Conservation (phyloP, 2,888 invertebrate genomes). For the Orthosia gracilis region DNA sequence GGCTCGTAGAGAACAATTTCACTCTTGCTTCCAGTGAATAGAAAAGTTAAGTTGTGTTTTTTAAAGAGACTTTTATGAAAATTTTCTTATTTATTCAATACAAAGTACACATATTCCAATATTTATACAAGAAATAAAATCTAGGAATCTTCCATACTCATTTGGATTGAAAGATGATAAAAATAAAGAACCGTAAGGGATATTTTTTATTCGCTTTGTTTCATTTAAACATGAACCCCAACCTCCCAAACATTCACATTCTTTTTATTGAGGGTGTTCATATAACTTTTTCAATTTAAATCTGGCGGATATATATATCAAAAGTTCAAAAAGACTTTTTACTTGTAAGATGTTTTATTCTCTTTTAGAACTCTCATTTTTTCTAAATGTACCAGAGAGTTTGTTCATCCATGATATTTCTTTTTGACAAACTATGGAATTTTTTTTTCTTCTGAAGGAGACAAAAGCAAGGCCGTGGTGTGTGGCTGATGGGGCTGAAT, state of each 20-base stretch:
- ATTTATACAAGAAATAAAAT: background rate
- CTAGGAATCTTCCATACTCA: background rate
- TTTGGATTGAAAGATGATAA: background rate
- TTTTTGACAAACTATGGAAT: too few species aligned
- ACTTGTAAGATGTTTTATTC: conserved; percentile 33
- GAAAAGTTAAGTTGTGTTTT: too few species aligned
- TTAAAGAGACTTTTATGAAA: too few species aligned
- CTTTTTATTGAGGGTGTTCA: conserved; percentile 15
- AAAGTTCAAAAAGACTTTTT: conserved; percentile 21
- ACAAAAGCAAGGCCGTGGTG: background rate
- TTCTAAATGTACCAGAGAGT: background rate
- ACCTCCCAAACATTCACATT: conserved; percentile 17
- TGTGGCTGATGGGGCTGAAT: background rate
- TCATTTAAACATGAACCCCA: background rate
- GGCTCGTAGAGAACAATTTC: too few species aligned
- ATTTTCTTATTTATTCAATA: too few species aligned
- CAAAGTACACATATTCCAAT: background rate
- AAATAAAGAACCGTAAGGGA: background rate
- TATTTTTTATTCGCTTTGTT: background rate
- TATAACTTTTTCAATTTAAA: conserved; percentile 54
- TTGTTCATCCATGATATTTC: background rate
- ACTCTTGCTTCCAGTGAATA: too few species aligned
- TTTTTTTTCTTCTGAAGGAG: background rate
- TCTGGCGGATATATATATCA: conserved; percentile 16
- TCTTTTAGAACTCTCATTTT: conserved; percentile 22